Evolutionary conservation across 2,888 invertebrate genomes (phyloP), one percentile per base, ranked within the genome.

Genomic region (Protula sp.): DNA sequence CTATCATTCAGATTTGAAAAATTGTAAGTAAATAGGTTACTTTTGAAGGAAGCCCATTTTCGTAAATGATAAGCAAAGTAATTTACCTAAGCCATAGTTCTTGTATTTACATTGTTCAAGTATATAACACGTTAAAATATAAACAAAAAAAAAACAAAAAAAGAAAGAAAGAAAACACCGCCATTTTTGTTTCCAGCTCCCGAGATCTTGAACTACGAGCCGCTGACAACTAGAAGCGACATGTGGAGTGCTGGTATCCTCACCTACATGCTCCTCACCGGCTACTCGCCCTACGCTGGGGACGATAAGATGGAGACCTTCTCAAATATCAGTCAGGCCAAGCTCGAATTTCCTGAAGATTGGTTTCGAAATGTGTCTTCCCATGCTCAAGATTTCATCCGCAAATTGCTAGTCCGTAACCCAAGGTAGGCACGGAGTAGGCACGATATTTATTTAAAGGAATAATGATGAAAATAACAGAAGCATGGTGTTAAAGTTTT

Each of bases 241-340:
- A 92, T 95, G 85, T 97, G 95, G 95, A 94, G 94, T 64, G 87
- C 94, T 70, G 97, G 97, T 63, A 94, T 97, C 50, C 84, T 97
- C 75, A 87, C 92, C 47, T 97, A 97, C 84, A 95, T 95, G 86
- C 38, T 97, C 71, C 84, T 97, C 67, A 92, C 93, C 71, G 94
- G 95, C 59, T 94, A 90, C 82, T 93, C 94, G 58, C 97, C 95
- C 30, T 97, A 97, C 82, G 93, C 92, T 60, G 94, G 94, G 60
- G 92, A 94, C 82, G 91, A 90, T 67, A 94, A 94, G 82, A 94
- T 95, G 85, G 92, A 95, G 85, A 97, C 97, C 59, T 95, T 92
- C 85, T 89, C 93, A 76, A 97, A 97, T 85, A 97, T 97, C 80
- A 91, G 94, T 60, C 90, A 92, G 83, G 92, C 94, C 83, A 88